A percentile compares a stretch with the other conserved stretches of the same genome.
Evolutionary conservation across 1,140 invertebrate genomes (phyloP).

Genomic region (Sitobion miscanthi): DNA sequence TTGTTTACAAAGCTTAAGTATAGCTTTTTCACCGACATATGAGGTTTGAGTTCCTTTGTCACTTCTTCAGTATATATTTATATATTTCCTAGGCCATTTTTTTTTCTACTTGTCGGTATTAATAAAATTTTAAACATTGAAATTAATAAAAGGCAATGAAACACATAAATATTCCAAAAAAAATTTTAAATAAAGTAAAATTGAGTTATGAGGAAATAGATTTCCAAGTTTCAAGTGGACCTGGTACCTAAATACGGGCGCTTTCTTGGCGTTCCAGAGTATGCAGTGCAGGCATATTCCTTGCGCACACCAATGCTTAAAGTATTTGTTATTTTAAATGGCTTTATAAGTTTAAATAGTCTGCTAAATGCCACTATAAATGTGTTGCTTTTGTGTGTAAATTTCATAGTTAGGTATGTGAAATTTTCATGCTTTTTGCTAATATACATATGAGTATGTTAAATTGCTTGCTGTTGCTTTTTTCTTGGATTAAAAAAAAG

Average conservation of each 20-base stretch:
- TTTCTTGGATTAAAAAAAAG: slow-evolving; percentile 63
- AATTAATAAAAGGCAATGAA: neutral
- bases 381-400: slow-evolving; percentile 18
- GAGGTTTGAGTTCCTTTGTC: neutral
- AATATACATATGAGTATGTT: neutral
- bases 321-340: neutral
- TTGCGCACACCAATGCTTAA: neutral
- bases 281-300: neutral
- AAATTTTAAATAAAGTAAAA: neutral
- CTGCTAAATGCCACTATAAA: neutral
- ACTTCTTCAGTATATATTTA: neutral
- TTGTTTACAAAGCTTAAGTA: neutral
- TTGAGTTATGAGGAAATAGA: neutral
- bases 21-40: neutral
- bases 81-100: neutral
- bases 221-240: neutral
- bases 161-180: neutral
- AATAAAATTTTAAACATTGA: neutral
- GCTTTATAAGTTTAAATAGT: slow-evolving; percentile 13
- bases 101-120: neutral
- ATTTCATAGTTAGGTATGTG: neutral
- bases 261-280: neutral
- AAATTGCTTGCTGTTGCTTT: slow-evolving; percentile 54
- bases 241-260: neutral
- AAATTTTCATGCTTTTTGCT: slow-evolving; percentile 15